Conservation (phyloP, 2,888 invertebrate species). For the Cartodere bifasciata region DNA sequence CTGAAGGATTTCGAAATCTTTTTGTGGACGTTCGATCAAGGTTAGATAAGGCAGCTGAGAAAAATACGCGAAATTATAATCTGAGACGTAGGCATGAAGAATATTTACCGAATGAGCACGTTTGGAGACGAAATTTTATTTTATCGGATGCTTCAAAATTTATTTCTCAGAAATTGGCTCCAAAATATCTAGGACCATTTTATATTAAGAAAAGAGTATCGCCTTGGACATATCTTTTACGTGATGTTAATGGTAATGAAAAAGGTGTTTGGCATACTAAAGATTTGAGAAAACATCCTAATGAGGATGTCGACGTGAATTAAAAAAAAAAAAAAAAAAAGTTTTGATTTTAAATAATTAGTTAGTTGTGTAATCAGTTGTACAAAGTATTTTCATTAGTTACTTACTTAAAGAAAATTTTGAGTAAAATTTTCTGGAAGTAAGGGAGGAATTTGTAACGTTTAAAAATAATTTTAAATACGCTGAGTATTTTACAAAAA, state of each 20-base stretch:
- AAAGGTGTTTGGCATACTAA: slow-evolving; percentile 7
- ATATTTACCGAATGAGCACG: slow-evolving; percentile 4
- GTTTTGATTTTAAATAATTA: no score
- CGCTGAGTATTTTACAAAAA: no score
- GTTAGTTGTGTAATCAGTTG: no score
- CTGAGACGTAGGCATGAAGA: slow-evolving; percentile 5
- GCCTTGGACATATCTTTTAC: slow-evolving; percentile 5
- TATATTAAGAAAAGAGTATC: slow-evolving; percentile 4
- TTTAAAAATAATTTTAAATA: no score
- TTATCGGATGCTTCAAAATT: slow-evolving; percentile 6
- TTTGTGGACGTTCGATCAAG: not conserved
- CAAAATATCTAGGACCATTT: slow-evolving; percentile 6
- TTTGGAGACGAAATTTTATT: slow-evolving; percentile 4
- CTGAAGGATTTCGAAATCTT: not conserved
- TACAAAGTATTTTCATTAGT: no score
- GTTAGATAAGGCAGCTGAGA: slow-evolving; percentile 3
- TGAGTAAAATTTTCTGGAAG: no score
- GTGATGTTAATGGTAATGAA: slow-evolving; percentile 1
- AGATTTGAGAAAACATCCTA: slow-evolving; percentile 4
- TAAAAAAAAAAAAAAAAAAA: no score
- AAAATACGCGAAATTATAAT: slow-evolving; percentile 3
- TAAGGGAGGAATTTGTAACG: no score
- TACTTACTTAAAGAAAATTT: no score
- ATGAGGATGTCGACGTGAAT: not conserved
- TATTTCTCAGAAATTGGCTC: slow-evolving; percentile 6